Evolutionary conservation across 2,888 invertebrate species (phyloP).

Genomic region (Lysandra coridon): DNA sequence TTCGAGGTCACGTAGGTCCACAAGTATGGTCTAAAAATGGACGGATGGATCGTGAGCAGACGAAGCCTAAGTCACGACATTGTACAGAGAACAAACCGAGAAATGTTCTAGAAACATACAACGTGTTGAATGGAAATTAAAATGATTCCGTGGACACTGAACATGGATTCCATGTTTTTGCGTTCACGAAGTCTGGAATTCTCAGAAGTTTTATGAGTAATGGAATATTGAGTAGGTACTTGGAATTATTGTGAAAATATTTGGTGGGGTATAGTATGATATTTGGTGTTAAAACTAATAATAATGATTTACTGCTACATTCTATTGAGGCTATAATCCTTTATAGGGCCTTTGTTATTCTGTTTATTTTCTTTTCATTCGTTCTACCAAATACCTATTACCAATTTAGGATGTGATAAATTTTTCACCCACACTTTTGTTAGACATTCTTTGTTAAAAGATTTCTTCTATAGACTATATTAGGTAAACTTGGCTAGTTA

Average conservation of each 20-base stretch:
- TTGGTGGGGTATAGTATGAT: no score
- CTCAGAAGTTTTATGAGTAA: background rate
- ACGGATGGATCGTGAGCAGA: conserved; percentile 15
- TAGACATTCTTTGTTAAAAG: background rate
- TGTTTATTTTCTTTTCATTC: background rate
- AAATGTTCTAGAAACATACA: conserved; percentile 2
- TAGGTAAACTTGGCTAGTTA: background rate
- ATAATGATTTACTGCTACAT: no score
- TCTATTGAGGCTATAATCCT: background rate
- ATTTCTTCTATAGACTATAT: background rate
- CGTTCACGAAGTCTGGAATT: background rate
- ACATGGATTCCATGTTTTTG: conserved; percentile 36
- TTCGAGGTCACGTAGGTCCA: background rate
- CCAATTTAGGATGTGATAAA: background rate
- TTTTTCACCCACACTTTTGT: conserved; percentile 1
- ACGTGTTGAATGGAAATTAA: conserved; percentile 18
- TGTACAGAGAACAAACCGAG: background rate
- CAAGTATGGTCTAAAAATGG: conserved; percentile 3
- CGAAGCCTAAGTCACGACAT: conserved; percentile 13
- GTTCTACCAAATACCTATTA: background rate
- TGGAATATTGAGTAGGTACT: background rate
- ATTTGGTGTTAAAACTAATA: no score
- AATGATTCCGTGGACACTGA: background rate
- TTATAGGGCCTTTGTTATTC: background rate
- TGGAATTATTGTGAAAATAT: background rate